phyloP scores from a whole-genome alignment of 1,140 invertebrate species.

The Diabrotica undecimpunctata region DNA sequence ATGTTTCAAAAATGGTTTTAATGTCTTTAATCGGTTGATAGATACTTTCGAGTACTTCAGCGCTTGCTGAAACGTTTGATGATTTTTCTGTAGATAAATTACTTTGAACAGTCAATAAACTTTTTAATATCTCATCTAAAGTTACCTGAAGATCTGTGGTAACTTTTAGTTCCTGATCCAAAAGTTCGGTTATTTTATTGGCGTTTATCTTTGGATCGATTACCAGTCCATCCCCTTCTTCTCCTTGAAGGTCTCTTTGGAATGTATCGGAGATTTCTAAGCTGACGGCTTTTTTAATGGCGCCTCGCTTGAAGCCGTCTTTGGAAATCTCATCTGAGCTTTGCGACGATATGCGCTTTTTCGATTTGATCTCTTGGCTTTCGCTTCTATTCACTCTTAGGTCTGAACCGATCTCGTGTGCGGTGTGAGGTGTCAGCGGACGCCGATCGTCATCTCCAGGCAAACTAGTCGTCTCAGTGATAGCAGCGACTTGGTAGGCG shows the following conservation, averaged over 20 bases:
- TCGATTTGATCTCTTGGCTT: slow-evolving; percentile 41
- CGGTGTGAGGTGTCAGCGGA: slow-evolving; percentile 42
- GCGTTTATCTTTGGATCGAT: slow-evolving; percentile 40
- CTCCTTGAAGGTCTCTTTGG: slow-evolving; percentile 50
- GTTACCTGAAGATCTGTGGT: slow-evolving; percentile 34
- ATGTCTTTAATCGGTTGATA: slow-evolving; percentile 62
- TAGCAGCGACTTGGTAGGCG: slow-evolving; percentile 44
- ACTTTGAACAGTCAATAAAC: slow-evolving; percentile 56
- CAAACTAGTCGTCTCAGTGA: slow-evolving; percentile 41
- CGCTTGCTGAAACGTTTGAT: slow-evolving; percentile 58
- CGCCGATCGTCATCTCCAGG: slow-evolving; percentile 38
- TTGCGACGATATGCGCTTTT: slow-evolving; percentile 48
- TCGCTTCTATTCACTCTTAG: slow-evolving; percentile 47
- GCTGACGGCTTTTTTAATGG: slow-evolving; percentile 40
- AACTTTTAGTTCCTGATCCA: slow-evolving; percentile 34
- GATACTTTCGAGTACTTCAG: slow-evolving; percentile 60
- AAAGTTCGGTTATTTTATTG: slow-evolving; percentile 33
- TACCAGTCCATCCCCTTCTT: slow-evolving; percentile 52
- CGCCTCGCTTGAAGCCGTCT: slow-evolving; percentile 42
- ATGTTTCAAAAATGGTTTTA: slow-evolving; percentile 54
- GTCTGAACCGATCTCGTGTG: slow-evolving; percentile 47
- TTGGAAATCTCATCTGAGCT: slow-evolving; percentile 46
- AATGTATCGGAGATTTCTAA: slow-evolving; percentile 37
- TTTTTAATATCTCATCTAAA: slow-evolving; percentile 45
- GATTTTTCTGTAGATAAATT: slow-evolving; percentile 62